Evolutionary conservation across 1,140 invertebrate species (phyloP).

Genomic region (Akabosia matsudoensis): DNA sequence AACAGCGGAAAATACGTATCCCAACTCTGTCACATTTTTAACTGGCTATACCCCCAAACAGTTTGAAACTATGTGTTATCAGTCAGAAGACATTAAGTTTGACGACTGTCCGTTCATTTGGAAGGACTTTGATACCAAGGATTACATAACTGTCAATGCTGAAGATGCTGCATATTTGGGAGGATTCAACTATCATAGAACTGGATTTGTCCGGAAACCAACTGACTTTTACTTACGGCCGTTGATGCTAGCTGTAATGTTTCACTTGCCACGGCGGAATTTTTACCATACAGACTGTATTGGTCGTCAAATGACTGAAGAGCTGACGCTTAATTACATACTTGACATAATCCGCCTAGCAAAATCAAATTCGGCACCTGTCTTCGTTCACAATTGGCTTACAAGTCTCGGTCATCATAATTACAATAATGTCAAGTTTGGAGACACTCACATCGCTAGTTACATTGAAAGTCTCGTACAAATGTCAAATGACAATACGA

Average conservation of each 20-base stretch:
- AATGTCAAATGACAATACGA: slow-evolving; percentile 49
- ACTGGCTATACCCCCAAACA: slow-evolving; percentile 13
- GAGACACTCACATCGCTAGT: neutral
- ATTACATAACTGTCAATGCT: slow-evolving; percentile 25
- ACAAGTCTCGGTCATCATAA: neutral
- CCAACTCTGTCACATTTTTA: slow-evolving; percentile 22
- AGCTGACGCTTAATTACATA: neutral
- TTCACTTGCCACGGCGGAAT: neutral
- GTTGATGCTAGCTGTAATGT: slow-evolving; percentile 8
- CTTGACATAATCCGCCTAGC: neutral
- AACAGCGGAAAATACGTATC: slow-evolving; percentile 36
- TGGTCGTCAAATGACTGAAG: neutral
- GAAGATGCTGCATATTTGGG: slow-evolving; percentile 32
- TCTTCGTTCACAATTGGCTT: slow-evolving; percentile 15
- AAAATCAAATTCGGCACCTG: neutral
- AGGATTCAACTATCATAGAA: slow-evolving; percentile 34
- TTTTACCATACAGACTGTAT: slow-evolving; percentile 20
- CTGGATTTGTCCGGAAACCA: slow-evolving; percentile 49
- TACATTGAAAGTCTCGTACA: neutral
- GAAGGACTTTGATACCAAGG: slow-evolving; percentile 22
- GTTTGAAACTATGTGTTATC: neutral
- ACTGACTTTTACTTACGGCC: slow-evolving; percentile 53
- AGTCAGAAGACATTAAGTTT: slow-evolving; percentile 27
- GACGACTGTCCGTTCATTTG: slow-evolving; percentile 49
- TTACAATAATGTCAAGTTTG: neutral